These are phyloP conservation scores for Ptilorrhoa leucosticta DNA, from an alignment of 2,113 vertebrate genomes.

Conservation along the genomic window DNA sequence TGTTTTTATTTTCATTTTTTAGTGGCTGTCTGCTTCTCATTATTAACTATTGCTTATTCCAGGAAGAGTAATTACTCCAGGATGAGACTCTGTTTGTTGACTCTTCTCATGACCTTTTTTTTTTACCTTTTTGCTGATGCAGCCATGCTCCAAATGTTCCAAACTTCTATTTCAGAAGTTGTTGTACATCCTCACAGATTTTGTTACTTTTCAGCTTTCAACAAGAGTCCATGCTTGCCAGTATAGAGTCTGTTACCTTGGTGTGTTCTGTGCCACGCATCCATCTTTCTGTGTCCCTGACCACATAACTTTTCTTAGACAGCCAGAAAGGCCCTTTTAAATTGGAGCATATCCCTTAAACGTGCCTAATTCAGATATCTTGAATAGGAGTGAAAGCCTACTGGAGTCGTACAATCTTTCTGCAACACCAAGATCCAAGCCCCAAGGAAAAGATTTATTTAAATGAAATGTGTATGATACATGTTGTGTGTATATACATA, in stretches of 20 bases:
- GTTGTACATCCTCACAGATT: background rate
- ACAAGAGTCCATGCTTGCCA: background rate
- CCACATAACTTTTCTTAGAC: background rate
- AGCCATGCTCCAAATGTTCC: background rate
- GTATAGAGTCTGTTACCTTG: background rate
- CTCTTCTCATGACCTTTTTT: background rate
- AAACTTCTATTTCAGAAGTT: background rate
- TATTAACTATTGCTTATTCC: conserved; percentile 15
- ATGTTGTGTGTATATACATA: background rate
- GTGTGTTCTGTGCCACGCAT: fast-evolving
- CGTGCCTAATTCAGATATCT: background rate
- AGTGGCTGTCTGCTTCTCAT: background rate
- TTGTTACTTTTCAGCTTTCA: background rate
- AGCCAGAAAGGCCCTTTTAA: background rate
- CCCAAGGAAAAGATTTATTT: background rate
- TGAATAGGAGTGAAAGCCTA: background rate
- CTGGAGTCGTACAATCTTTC: background rate
- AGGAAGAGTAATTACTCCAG: background rate
- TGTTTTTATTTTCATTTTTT: background rate
- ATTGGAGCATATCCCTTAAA: background rate
- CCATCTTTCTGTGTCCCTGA: background rate
- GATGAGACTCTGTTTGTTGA: background rate
- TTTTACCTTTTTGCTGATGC: background rate
- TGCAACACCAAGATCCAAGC: background rate
- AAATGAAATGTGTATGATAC: background rate